Evolutionary conservation across 2,888 invertebrate species (phyloP).

Genomic region (Cerceris rybyensis): DNA sequence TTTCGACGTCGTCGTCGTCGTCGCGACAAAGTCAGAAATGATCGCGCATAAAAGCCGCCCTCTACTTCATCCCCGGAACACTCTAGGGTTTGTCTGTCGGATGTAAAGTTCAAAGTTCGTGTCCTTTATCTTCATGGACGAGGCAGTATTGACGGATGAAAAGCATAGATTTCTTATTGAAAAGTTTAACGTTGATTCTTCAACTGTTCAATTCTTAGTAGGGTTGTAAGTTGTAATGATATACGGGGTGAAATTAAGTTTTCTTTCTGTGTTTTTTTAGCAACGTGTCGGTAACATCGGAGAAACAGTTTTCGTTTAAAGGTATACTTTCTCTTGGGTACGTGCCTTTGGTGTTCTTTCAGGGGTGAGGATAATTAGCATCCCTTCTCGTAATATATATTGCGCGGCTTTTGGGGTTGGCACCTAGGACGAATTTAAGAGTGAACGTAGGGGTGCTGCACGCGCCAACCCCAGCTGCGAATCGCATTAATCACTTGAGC

Average conservation of each 20-base stretch:
- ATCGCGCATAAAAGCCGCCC: slow-evolving; percentile 55
- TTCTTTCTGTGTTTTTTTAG: slow-evolving; percentile 2
- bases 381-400: slow-evolving; percentile 68
- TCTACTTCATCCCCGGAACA: slow-evolving; percentile 18
- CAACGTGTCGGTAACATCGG: not conserved
- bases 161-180: not conserved
- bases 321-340: slow-evolving; percentile 1
- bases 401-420: slow-evolving; percentile 72
- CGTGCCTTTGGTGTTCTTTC: not conserved
- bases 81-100: slow-evolving; percentile 18
- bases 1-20: slow-evolving; percentile 44
- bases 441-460: slow-evolving; percentile 63
- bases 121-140: slow-evolving; percentile 10
- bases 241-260: not conserved
- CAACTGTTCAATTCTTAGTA: too few species aligned
- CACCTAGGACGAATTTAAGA: slow-evolving; percentile 70
- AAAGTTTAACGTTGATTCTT: not conserved
- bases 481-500: slow-evolving; percentile 79
- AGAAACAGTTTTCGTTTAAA: slow-evolving; percentile 8
- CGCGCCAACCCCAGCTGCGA: slow-evolving; percentile 79
- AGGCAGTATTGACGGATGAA: not conserved
- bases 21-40: slow-evolving; percentile 68
- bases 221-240: too few species aligned
- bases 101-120: slow-evolving; percentile 44
- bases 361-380: slow-evolving; percentile 73